phyloP scores from a whole-genome alignment of 2,113 vertebrate species.

The Callipepla squamata region DNA sequence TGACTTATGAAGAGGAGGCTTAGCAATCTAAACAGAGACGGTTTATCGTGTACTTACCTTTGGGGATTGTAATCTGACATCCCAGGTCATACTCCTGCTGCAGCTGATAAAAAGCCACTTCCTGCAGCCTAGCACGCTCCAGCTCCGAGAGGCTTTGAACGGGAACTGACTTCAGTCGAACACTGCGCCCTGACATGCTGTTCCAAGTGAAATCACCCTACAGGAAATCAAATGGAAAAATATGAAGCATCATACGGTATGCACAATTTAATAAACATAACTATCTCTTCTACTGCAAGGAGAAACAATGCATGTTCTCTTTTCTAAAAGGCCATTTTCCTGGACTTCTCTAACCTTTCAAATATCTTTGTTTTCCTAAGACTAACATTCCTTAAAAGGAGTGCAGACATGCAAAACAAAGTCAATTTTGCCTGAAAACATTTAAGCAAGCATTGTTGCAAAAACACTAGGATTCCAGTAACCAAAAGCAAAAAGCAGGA shows the following conservation, averaged over 20 bases:
- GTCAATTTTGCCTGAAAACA: conserved; percentile 6
- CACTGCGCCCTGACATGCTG: conserved; percentile 89
- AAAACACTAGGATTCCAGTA: conserved; percentile 19
- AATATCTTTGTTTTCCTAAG: conserved; percentile 13
- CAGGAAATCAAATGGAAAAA: conserved; percentile 69
- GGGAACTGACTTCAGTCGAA: conserved; percentile 90
- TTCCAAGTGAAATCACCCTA: conserved; percentile 97
- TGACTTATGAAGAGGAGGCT: not conserved
- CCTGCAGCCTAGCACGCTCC: conserved; percentile 93
- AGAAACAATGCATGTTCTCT: conserved; percentile 3
- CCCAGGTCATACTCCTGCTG: conserved; percentile 91
- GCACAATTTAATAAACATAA: conserved; percentile 33
- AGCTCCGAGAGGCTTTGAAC: conserved; percentile 96
- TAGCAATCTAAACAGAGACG: not conserved
- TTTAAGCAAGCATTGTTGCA: conserved; percentile 41
- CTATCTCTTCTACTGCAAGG: not conserved
- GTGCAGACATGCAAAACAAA: conserved; percentile 30
- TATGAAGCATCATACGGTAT: conserved; percentile 49
- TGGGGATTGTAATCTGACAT: conserved; percentile 96
- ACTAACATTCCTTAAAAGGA: conserved; percentile 39
- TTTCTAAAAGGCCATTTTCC: conserved; percentile 24
- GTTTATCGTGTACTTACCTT: conserved; percentile 83
- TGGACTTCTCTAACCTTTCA: not conserved
- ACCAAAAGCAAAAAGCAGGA: not conserved
- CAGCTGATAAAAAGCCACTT: conserved; percentile 92